Percentiles rank a stretch among this genome's conserved stretches.
phyloP scores from a whole-genome alignment of 2,113 vertebrate genomes.

The Lethenteron camtschaticum region DNA sequence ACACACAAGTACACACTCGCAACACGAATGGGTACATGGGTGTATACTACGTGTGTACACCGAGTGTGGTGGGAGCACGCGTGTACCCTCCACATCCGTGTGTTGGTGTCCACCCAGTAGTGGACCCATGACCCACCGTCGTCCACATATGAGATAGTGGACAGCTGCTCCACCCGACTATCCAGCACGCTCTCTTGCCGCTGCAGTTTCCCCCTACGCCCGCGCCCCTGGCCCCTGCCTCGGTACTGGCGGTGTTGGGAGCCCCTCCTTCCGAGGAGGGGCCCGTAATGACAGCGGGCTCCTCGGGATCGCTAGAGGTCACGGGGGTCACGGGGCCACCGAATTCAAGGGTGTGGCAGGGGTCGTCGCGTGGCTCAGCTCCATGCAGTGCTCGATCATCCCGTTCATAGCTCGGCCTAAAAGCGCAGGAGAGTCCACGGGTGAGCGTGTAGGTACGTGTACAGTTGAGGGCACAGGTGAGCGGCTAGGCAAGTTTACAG shows the following conservation, averaged over 20 bases:
- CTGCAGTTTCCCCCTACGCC: constrained; percentile 28
- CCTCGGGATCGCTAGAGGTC: no score
- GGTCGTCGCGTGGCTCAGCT: constrained; percentile 26
- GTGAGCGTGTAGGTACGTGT: no score
- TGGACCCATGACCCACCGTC: constrained; percentile 30
- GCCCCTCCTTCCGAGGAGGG: neutral
- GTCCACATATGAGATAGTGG: constrained; percentile 65
- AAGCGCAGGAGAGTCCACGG: neutral
- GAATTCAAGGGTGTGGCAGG: neutral
- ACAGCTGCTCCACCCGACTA: constrained; percentile 45
- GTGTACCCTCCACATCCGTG: no score
- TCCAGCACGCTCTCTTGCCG: constrained; percentile 52
- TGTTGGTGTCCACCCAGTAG: no score
- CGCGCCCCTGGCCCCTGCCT: constrained; percentile 10
- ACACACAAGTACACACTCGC: no score
- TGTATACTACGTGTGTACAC: no score
- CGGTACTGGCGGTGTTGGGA: neutral
- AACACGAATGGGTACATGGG: no score
- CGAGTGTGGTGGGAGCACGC: no score
- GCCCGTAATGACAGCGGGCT: neutral
- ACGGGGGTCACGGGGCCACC: fast-evolving
- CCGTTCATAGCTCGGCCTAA: constrained; percentile 69
- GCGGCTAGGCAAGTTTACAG: no score
- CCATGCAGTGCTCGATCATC: constrained; percentile 69
- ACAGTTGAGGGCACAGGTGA: no score